Evolutionary conservation across 2,797 vertebrate genomes (phyloP).

Genomic region (Anisognathus igniventris): DNA sequence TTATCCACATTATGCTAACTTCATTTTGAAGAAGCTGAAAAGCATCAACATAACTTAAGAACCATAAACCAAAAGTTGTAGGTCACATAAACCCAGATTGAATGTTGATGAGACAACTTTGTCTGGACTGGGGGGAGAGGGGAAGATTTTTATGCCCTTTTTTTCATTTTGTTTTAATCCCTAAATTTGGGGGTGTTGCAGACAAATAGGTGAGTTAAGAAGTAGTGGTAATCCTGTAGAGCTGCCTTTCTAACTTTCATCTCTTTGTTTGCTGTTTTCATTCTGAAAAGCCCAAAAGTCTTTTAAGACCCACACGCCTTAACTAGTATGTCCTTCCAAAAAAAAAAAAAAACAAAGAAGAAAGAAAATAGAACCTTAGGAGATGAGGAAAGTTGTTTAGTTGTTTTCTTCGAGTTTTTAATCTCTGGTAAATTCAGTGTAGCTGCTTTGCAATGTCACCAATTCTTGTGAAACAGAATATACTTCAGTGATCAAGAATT

Average conservation of each 20-base stretch:
- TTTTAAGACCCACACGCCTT: not conserved
- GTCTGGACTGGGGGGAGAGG: not conserved
- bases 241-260: not conserved
- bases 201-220: not conserved
- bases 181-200: not conserved
- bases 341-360: not conserved
- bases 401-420: not conserved
- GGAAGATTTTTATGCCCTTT: not conserved
- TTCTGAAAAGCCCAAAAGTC: not conserved
- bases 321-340: not conserved
- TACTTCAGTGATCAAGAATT: not conserved
- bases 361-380: not conserved
- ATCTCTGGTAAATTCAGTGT: not conserved
- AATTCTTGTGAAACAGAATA: not conserved
- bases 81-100: not conserved
- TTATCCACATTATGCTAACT: not conserved
- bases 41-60: not conserved
- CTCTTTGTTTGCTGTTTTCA: not conserved
- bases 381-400: not conserved
- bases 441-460: constrained; percentile 2
- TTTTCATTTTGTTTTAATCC: not conserved
- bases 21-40: not conserved
- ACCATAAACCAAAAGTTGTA: not conserved
- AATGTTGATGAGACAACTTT: not conserved
- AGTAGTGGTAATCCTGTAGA: not conserved